A percentile compares a stretch with the other conserved stretches of the same genome.
Conservation (phyloP, 2,888 invertebrate genomes). For the Tortricodes alternella region DNA sequence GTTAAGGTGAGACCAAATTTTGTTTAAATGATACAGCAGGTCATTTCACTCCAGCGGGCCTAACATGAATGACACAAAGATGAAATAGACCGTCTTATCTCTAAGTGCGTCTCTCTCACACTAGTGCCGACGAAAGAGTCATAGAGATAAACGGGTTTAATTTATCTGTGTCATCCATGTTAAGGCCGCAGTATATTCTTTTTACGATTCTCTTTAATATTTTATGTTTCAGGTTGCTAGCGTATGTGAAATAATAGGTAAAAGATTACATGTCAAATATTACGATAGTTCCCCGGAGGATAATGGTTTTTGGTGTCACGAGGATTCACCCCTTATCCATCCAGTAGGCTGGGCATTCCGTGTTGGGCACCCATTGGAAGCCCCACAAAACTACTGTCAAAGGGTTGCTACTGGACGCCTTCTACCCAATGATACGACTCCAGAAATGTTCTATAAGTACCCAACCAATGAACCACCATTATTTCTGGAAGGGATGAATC, state of each 20-base stretch:
- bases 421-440: conserved; percentile 90
- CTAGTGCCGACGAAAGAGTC: too few species aligned
- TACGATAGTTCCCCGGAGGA: conserved; percentile 91
- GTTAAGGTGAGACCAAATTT: conserved; percentile 80
- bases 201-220: too few species aligned
- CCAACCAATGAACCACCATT: conserved; percentile 78
- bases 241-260: conserved; percentile 95
- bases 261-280: conserved; percentile 94
- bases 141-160: too few species aligned
- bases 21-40: neutral
- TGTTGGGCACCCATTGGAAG: conserved; percentile 94
- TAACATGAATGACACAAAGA: too few species aligned
- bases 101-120: too few species aligned
- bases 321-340: conserved; percentile 96
- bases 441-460: conserved; percentile 88
- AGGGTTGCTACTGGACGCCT: conserved; percentile 87
- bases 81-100: too few species aligned
- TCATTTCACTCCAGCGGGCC: neutral
- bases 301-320: conserved; percentile 98
- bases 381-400: conserved; percentile 90
- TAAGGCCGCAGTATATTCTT: too few species aligned
- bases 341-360: conserved; percentile 98
- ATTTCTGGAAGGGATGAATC: conserved; percentile 94
- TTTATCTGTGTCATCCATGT: too few species aligned
- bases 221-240: conserved; percentile 86